A percentile compares a stretch with the other conserved stretches of the same genome.
Conservation (phyloP, 2,888 invertebrate genomes). For the Drosophila incognita region DNA sequence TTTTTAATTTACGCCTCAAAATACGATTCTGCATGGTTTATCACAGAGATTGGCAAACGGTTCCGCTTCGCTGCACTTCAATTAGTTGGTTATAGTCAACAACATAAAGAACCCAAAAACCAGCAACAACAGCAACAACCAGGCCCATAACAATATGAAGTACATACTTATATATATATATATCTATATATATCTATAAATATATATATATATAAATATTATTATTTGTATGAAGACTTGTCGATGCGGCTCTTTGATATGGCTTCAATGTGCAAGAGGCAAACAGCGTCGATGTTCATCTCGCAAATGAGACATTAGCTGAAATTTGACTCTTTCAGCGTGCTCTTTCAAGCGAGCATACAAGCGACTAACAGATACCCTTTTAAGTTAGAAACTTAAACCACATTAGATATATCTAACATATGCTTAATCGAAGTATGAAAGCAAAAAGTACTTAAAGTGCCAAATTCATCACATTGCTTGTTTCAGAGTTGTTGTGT, state of each 20-base stretch:
- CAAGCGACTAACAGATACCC: conserved; percentile 1
- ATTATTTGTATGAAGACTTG: conserved; percentile 53
- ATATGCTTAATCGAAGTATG: not conserved
- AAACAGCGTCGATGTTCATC: conserved; percentile 47
- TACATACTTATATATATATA: conserved; percentile 3
- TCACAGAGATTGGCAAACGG: conserved; percentile 80
- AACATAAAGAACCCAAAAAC: conserved; percentile 38
- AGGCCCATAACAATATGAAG: conserved; percentile 32
- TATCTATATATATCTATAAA: conserved; percentile 19
- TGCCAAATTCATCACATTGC: accelerated
- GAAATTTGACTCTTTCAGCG: conserved; percentile 6
- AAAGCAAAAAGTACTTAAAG: accelerated
- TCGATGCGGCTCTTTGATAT: conserved; percentile 43
- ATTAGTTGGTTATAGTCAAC: conserved; percentile 71
- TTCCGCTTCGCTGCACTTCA: conserved; percentile 78
- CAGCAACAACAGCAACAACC: conserved; percentile 17
- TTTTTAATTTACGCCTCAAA: conserved; percentile 79
- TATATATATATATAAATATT: conserved; percentile 27
- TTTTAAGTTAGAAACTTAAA: not conserved
- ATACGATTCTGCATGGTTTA: conserved; percentile 78
- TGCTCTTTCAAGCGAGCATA: not conserved
- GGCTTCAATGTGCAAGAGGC: conserved; percentile 39
- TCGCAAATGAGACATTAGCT: conserved; percentile 55
- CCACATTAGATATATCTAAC: not conserved
- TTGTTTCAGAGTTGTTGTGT: accelerated